Evolutionary conservation across 2,888 invertebrate genomes (phyloP).

Genomic region (Xanthostigma xanthostigma): DNA sequence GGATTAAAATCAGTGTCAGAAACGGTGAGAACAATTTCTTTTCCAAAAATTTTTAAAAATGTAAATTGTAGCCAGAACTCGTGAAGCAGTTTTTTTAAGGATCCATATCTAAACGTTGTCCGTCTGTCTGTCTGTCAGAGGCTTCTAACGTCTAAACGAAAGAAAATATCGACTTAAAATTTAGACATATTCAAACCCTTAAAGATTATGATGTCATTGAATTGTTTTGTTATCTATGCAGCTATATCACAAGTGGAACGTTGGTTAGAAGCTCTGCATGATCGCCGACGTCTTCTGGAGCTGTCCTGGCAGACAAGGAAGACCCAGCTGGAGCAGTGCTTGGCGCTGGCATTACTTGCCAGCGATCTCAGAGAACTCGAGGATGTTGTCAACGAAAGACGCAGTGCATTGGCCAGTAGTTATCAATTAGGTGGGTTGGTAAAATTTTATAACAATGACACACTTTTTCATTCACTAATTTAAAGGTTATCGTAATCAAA

Average conservation of each 20-base stretch:
- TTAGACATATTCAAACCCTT: no score
- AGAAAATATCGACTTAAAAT: no score
- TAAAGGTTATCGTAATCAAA: no score
- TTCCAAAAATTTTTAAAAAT: no score
- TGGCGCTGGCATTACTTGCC: constrained; percentile 57
- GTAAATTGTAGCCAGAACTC: no score
- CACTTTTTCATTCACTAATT: no score
- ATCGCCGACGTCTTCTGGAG: constrained; percentile 57
- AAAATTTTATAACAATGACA: no score
- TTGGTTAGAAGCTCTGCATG: constrained; percentile 61
- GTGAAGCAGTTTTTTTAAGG: no score
- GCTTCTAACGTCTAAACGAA: no score
- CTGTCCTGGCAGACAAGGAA: constrained; percentile 51
- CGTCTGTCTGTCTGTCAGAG: no score
- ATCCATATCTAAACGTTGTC: no score
- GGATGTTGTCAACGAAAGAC: constrained; percentile 37
- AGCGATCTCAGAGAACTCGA: constrained; percentile 53
- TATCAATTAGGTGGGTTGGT: constrained; percentile 35
- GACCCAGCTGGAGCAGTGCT: constrained; percentile 61
- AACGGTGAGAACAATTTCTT: constrained; percentile 23
- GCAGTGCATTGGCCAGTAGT: constrained; percentile 37
- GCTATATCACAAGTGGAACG: constrained; percentile 55
- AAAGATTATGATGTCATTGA: background rate
- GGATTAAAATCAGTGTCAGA: constrained; percentile 29
- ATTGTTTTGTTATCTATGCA: constrained; percentile 20